Evolutionary conservation across 2,113 vertebrate species (phyloP).

Genomic region (Bettongia penicillata): DNA sequence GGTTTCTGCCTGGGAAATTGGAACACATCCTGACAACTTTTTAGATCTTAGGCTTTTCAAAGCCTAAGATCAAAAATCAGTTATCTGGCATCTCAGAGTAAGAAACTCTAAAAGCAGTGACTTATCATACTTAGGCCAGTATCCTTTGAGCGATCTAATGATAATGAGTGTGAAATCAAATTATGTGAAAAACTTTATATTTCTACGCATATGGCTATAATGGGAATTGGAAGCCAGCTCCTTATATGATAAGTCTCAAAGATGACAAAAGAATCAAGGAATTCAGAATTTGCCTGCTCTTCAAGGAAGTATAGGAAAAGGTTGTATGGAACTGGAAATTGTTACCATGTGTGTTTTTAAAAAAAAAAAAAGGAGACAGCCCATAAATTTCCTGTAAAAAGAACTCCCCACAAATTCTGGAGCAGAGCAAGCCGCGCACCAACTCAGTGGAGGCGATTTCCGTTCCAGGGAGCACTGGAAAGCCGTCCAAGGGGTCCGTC

Average conservation of each 20-base stretch:
- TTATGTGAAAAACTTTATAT: background rate
- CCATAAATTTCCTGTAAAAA: no score
- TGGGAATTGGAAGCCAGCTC: background rate
- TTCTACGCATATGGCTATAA: background rate
- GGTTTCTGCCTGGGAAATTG: no score
- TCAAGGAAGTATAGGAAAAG: background rate
- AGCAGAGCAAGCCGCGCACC: no score
- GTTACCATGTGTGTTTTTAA: background rate
- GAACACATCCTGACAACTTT: background rate
- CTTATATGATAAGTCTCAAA: background rate
- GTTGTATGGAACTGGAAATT: background rate
- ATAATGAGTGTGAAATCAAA: background rate
- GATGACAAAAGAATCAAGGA: background rate
- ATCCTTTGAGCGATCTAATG: background rate
- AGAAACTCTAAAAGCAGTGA: background rate
- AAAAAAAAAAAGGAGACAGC: no score
- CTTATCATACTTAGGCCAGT: background rate
- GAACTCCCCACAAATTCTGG: no score
- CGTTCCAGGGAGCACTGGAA: no score
- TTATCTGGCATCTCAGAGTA: background rate
- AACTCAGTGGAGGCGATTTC: no score
- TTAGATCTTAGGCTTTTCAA: no score
- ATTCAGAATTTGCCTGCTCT: background rate
- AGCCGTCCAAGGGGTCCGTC: no score
- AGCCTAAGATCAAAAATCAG: no score